Conservation (phyloP, 2,113 vertebrate genomes). For the Perca flavescens region DNA sequence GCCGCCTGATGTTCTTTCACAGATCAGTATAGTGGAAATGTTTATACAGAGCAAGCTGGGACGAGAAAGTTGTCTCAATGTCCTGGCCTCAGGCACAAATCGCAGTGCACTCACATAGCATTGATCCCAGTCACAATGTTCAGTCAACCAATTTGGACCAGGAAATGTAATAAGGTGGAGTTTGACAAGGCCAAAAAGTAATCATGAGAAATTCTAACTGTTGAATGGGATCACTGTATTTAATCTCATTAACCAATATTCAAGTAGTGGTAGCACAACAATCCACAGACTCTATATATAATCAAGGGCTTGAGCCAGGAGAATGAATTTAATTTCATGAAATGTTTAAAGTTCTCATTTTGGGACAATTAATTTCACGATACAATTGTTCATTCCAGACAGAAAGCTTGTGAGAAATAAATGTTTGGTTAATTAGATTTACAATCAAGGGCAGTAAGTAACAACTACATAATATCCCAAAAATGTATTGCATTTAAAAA, state of each 20-base stretch:
- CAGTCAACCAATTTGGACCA: slow-evolving; percentile 34
- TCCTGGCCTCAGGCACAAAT: slow-evolving; percentile 50
- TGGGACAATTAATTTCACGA: slow-evolving; percentile 54
- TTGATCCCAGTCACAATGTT: slow-evolving; percentile 45
- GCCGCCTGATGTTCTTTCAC: slow-evolving; percentile 71
- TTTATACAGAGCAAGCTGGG: slow-evolving; percentile 58
- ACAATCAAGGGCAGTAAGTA: slow-evolving; percentile 62
- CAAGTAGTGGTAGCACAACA: slow-evolving; percentile 1
- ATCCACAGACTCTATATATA: slow-evolving; percentile 32
- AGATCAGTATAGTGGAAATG: slow-evolving; percentile 73
- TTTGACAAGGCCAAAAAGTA: slow-evolving; percentile 47
- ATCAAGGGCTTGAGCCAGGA: slow-evolving; percentile 42
- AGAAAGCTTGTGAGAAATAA: slow-evolving; percentile 53
- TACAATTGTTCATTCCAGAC: slow-evolving; percentile 50
- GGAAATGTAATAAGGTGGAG: slow-evolving; percentile 20
- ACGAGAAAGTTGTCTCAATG: slow-evolving; percentile 59
- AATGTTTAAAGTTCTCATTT: slow-evolving; percentile 54
- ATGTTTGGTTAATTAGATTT: slow-evolving; percentile 72
- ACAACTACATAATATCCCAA: slow-evolving; percentile 53
- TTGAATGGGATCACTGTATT: slow-evolving; percentile 28
- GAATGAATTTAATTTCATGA: slow-evolving; percentile 57
- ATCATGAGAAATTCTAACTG: slow-evolving; percentile 7
- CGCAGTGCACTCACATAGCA: slow-evolving; percentile 40
- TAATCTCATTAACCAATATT: slow-evolving; percentile 21
- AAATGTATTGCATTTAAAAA: slow-evolving; percentile 65